These are phyloP conservation scores for Stichodactyla helianthus DNA, from an alignment of 64 coral and sea anemone genomes.

Conservation along the genomic window DNA sequence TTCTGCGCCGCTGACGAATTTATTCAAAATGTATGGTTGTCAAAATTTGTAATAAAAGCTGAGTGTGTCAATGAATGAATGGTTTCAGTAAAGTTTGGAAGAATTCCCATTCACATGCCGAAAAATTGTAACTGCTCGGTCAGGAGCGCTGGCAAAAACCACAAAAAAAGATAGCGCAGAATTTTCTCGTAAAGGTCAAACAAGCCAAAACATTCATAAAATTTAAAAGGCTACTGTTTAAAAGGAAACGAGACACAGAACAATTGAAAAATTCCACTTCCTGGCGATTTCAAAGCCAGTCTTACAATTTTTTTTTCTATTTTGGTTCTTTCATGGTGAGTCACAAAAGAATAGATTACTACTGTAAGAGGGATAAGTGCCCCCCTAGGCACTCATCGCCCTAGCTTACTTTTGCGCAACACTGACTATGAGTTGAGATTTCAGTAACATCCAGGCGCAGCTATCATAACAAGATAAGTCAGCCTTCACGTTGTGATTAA, in stretches of 20 bases:
- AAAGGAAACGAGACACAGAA: neutral
- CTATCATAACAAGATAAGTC: neutral
- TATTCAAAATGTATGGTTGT: neutral
- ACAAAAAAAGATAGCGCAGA: neutral
- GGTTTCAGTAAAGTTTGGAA: neutral
- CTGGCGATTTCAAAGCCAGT: neutral
- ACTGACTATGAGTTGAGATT: neutral
- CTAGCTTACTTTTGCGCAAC: neutral
- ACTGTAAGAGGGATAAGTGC: neutral
- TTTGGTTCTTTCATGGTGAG: neutral
- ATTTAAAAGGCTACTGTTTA: neutral
- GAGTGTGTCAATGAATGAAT: neutral
- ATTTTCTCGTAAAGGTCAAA: neutral
- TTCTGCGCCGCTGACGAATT: neutral
- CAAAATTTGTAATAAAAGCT: neutral
- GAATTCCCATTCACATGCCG: neutral
- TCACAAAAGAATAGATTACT: neutral
- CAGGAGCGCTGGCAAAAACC: neutral
- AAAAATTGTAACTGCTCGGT: neutral
- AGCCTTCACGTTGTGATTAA: neutral
- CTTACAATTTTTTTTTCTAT: neutral
- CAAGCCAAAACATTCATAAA: neutral
- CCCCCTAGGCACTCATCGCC: neutral
- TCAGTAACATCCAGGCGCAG: neutral
- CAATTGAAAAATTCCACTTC: neutral